Evolutionary conservation across 2,888 invertebrate species (phyloP).

Genomic region (Acrobeloides nanus): DNA sequence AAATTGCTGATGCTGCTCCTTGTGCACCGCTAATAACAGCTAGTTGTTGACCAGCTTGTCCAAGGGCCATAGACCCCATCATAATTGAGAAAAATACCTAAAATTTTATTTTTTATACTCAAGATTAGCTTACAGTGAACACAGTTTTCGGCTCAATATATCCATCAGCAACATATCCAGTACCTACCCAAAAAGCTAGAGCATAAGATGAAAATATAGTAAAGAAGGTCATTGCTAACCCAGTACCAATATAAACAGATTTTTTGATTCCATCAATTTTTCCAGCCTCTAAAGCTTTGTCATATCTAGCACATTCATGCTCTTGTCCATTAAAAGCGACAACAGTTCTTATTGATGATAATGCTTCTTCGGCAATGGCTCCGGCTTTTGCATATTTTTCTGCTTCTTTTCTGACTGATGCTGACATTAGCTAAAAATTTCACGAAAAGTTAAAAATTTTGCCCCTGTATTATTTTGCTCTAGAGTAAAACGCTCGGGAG

Average conservation of each 20-base stretch:
- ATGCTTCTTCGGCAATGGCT: constrained; percentile 53
- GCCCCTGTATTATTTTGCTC: no score
- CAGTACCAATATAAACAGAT: constrained; percentile 10
- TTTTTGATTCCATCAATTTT: background rate
- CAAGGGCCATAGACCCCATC: constrained; percentile 61
- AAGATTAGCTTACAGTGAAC: constrained; percentile 55
- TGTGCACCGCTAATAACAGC: constrained; percentile 71
- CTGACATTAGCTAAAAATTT: constrained; percentile 57
- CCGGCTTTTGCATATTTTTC: constrained; percentile 48
- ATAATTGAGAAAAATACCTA: constrained; percentile 56
- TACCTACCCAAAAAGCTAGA: constrained; percentile 22
- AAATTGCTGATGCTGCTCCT: constrained; percentile 66
- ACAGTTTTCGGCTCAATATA: constrained; percentile 14
- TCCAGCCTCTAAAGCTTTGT: background rate
- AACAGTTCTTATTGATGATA: constrained; percentile 50
- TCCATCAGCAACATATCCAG: constrained; percentile 17
- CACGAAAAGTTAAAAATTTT: no score
- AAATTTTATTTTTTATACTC: constrained; percentile 4
- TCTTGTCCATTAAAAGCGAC: constrained; percentile 50
- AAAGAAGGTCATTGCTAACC: constrained; percentile 17
- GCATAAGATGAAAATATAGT: constrained; percentile 14
- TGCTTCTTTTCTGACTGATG: constrained; percentile 56
- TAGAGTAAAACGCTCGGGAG: no score
- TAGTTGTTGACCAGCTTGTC: constrained; percentile 73
- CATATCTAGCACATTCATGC: constrained; percentile 30